Evolutionary conservation across 2,888 invertebrate species (phyloP).

Genomic region (Cataglyphis cursor): DNA sequence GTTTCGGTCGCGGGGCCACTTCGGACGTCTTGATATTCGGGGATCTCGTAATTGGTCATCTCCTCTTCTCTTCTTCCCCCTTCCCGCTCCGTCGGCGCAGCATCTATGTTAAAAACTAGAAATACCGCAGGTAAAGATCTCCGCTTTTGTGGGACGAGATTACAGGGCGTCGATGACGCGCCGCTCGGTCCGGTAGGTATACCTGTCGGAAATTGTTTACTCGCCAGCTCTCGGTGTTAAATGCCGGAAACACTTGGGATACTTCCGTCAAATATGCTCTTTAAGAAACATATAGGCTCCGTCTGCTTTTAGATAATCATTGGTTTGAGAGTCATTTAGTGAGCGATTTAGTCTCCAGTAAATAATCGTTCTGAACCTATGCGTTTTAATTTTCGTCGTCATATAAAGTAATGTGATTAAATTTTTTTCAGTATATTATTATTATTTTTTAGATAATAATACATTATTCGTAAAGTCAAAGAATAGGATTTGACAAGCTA

Average conservation of each 20-base stretch:
- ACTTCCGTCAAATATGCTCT: constrained; percentile 29
- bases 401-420: not conserved
- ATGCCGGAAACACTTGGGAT: constrained; percentile 26
- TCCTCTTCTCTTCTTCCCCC: not conserved
- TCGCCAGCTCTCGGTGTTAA: constrained; percentile 56
- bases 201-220: constrained; percentile 66
- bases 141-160: constrained; percentile 70
- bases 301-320: not conserved
- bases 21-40: constrained; percentile 39
- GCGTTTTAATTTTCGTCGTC: not conserved
- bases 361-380: not conserved
- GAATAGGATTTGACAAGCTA: not conserved
- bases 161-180: constrained; percentile 72
- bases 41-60: constrained; percentile 59
- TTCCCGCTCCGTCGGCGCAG: not conserved
- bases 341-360: not conserved
- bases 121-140: constrained; percentile 72
- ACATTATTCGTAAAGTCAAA: not conserved
- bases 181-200: constrained; percentile 35
- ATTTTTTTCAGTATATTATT: not conserved
- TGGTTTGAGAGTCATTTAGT: not conserved
- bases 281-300: not conserved
- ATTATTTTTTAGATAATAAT: not conserved
- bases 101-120: constrained; percentile 72
- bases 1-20: constrained; percentile 8